Evolutionary conservation across 2,113 vertebrate genomes (phyloP).

Genomic region (Pteruthius melanotis): DNA sequence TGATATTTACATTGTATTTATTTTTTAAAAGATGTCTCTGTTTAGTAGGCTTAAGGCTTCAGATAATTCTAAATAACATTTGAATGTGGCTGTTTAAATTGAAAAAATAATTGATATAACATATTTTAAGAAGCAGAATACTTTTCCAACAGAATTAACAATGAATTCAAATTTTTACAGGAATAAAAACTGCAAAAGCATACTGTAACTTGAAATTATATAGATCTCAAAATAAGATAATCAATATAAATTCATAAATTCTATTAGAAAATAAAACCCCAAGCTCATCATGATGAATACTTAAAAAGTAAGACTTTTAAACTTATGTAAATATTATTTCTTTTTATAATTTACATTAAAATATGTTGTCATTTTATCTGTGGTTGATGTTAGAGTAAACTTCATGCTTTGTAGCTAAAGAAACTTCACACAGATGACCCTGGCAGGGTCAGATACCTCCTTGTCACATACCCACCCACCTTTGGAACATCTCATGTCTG

Average conservation of each 20-base stretch:
- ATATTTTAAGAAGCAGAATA: not conserved
- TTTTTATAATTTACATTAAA: not conserved
- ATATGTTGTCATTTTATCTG: not conserved
- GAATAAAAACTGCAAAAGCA: not conserved
- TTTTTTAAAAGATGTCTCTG: not conserved
- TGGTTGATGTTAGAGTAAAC: not conserved
- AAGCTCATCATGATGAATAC: not conserved
- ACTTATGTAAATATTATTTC: not conserved
- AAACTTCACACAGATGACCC: not conserved
- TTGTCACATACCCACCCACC: not conserved
- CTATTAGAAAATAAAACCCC: accelerated
- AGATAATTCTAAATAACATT: not conserved
- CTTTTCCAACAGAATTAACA: not conserved
- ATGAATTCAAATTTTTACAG: not conserved
- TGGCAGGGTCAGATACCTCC: not conserved
- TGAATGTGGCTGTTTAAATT: not conserved
- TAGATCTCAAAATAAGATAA: not conserved
- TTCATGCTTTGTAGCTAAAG: accelerated
- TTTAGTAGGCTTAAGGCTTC: not conserved
- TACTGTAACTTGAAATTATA: not conserved
- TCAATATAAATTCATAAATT: not conserved
- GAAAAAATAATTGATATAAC: not conserved
- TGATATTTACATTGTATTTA: not conserved
- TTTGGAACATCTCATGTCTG: not conserved
- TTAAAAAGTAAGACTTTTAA: not conserved